A percentile compares a stretch with the other conserved stretches of the same genome.
Evolutionary conservation across 2,888 invertebrate species (phyloP).

Genomic region (Rhyacophila evoluta): DNA sequence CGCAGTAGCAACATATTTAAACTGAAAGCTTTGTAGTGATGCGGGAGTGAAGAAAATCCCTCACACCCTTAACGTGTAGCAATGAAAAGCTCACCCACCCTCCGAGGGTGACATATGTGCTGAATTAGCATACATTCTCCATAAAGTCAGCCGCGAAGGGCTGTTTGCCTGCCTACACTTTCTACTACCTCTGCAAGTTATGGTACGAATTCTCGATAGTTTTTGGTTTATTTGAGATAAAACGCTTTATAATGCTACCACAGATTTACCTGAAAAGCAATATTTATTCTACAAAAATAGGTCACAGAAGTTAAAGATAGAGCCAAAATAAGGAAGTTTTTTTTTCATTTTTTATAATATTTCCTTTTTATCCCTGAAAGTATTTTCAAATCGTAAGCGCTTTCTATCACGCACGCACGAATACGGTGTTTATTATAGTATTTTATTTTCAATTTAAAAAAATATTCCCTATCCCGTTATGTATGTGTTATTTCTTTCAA

Average conservation of each 20-base stretch:
- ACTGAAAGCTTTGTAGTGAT: neutral
- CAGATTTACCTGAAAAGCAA: neutral
- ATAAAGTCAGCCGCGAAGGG: conserved; percentile 47
- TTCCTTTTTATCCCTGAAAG: no score
- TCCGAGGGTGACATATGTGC: conserved; percentile 52
- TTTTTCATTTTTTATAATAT: no score
- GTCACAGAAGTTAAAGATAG: neutral
- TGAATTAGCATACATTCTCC: conserved; percentile 54
- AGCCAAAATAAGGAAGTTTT: neutral
- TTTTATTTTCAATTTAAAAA: no score
- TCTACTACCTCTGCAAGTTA: neutral
- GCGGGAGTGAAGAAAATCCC: neutral
- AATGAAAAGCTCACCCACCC: conserved; percentile 25
- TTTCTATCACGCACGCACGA: no score
- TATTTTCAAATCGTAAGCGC: no score
- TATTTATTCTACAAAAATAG: neutral
- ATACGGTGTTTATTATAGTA: no score
- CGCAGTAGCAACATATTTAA: neutral
- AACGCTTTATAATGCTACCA: neutral
- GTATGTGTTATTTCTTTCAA: no score
- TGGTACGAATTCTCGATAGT: conserved; percentile 1
- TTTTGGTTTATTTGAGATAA: neutral
- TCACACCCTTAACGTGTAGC: neutral
- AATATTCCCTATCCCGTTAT: no score
- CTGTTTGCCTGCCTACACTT: neutral